Percentiles rank a stretch among this genome's conserved stretches.
Conservation (phyloP, 1,140 invertebrate species). For the Dendroctonus ponderosae region DNA sequence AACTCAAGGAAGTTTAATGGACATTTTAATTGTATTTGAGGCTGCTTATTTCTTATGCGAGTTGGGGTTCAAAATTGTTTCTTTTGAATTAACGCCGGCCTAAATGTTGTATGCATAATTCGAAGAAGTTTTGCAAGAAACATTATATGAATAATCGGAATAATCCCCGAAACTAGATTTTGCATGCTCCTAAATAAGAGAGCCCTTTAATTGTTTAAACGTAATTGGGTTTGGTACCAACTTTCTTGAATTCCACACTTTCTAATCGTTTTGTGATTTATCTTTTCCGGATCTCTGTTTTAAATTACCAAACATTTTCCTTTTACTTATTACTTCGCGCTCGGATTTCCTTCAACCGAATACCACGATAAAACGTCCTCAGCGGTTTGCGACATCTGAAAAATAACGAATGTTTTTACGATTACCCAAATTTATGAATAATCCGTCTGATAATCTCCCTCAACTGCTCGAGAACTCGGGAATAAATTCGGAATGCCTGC, state of each 20-base stretch:
- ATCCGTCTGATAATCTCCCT: conserved; percentile 30
- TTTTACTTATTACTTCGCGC: not conserved
- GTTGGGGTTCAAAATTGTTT: not conserved
- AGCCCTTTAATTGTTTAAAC: too few species aligned
- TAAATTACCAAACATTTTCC: conserved; percentile 1
- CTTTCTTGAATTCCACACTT: too few species aligned
- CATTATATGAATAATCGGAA: too few species aligned
- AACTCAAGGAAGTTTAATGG: conserved; percentile 26
- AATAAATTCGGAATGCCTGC: conserved; percentile 17
- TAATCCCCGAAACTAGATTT: too few species aligned
- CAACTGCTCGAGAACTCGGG: conserved; percentile 14
- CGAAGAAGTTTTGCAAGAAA: too few species aligned
- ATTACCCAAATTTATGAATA: conserved; percentile 33
- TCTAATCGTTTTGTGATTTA: too few species aligned
- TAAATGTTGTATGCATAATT: too few species aligned
- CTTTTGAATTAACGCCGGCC: too few species aligned
- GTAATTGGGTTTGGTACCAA: too few species aligned
- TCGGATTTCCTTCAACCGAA: not conserved
- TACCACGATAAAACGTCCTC: conserved; percentile 17
- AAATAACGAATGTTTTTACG: conserved; percentile 32
- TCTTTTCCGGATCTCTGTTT: not conserved
- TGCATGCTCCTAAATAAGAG: too few species aligned
- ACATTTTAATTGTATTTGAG: conserved; percentile 26
- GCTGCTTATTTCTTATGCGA: conserved; percentile 10
- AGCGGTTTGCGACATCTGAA: conserved; percentile 23